phyloP scores from a whole-genome alignment of 2,797 vertebrate genomes.

The Dromococcyx pavoninus region DNA sequence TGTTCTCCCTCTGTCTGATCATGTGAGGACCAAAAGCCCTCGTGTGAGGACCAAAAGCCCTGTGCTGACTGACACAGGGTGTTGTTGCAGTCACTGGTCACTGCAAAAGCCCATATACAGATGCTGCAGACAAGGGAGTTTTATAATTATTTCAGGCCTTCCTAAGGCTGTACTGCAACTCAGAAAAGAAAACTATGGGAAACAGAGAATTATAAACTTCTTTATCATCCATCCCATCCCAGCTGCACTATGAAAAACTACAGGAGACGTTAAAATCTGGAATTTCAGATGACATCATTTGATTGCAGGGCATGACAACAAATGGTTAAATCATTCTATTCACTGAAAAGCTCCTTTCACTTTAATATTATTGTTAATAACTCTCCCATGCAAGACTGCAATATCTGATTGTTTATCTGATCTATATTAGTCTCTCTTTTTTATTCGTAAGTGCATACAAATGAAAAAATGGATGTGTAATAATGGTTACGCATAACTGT shows the following conservation, averaged over 20 bases:
- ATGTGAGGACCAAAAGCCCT: accelerated
- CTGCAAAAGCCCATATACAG: neutral
- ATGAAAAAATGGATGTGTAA: neutral
- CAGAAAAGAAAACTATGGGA: neutral
- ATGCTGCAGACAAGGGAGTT: neutral
- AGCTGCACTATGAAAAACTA: neutral
- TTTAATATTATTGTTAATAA: slow-evolving; percentile 11
- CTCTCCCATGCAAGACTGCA: neutral
- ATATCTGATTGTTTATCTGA: neutral
- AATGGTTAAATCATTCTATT: neutral
- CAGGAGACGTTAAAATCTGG: neutral
- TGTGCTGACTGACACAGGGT: accelerated
- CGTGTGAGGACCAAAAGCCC: accelerated
- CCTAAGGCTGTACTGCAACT: neutral
- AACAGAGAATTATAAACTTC: neutral
- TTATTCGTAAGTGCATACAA: slow-evolving; percentile 3
- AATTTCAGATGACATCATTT: neutral
- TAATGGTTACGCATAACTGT: neutral
- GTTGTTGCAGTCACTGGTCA: neutral
- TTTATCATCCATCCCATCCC: neutral
- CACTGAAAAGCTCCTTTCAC: neutral
- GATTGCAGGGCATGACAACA: neutral
- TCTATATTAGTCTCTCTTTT: neutral
- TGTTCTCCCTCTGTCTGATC: neutral
- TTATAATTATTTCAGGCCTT: neutral